Percentiles rank a stretch among this genome's conserved stretches.
Conservation (phyloP, 2,113 vertebrate species). For the Trachemys scripta region DNA sequence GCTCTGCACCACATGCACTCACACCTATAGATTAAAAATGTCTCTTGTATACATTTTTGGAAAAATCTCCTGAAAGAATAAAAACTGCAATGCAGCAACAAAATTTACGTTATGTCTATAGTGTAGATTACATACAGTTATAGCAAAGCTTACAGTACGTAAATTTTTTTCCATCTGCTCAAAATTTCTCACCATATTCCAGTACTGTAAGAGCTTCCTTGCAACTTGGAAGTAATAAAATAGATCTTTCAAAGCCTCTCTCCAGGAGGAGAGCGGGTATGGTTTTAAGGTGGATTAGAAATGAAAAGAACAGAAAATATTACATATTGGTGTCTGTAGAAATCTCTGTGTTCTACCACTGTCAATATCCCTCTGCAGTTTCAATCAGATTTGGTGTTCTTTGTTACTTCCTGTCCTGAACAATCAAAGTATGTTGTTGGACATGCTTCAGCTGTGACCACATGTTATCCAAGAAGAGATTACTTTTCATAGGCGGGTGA, state of each 20-base stretch:
- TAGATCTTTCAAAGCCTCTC: neutral
- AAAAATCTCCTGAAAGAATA: neutral
- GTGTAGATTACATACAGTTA: conserved; percentile 3
- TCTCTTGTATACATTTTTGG: neutral
- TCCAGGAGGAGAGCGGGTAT: neutral
- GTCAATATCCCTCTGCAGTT: neutral
- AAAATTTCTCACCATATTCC: neutral
- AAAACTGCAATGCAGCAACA: conserved; percentile 37
- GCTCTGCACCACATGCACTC: neutral
- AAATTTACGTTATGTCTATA: neutral
- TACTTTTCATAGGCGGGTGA: neutral
- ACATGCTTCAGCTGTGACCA: neutral
- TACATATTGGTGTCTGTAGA: neutral
- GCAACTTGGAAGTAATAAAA: conserved; percentile 2
- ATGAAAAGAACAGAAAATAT: conserved; percentile 6
- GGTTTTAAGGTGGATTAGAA: neutral
- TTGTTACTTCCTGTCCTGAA: accelerated
- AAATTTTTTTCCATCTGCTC: conserved; percentile 16
- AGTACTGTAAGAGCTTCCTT: neutral
- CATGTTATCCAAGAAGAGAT: neutral
- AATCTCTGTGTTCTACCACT: neutral
- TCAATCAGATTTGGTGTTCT: neutral
- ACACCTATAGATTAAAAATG: neutral
- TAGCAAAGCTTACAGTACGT: neutral
- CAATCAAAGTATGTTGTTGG: neutral